Evolutionary conservation across 2,113 vertebrate species (phyloP).

Genomic region (Campylorhamphus procurvoides): DNA sequence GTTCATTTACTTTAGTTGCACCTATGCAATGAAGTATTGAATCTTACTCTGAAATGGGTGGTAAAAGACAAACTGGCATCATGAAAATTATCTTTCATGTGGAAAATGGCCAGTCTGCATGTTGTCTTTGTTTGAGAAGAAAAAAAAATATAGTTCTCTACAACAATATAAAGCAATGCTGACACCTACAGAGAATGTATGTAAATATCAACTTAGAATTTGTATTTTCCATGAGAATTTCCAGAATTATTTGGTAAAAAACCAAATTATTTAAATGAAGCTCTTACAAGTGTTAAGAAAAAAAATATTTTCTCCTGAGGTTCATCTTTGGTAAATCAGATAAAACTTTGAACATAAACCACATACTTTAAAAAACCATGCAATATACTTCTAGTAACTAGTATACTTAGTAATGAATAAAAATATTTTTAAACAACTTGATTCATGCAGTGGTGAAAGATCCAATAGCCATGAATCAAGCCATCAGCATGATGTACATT

Average conservation of each 20-base stretch:
- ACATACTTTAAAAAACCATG: neutral
- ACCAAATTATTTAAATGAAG: neutral
- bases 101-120: neutral
- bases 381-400: neutral
- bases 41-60: neutral
- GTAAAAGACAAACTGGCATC: neutral
- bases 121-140: slow-evolving; percentile 37
- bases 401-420: neutral
- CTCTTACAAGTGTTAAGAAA: neutral
- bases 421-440: neutral
- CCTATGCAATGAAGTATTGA: neutral
- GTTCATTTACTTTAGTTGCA: neutral
- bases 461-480: neutral
- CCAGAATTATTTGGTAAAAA: neutral
- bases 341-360: neutral
- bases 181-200: slow-evolving; percentile 75
- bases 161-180: slow-evolving; percentile 72
- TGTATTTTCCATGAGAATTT: neutral
- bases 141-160: slow-evolving; percentile 51
- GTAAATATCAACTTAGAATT: slow-evolving; percentile 64
- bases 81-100: neutral
- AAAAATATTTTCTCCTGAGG: neutral
- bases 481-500: neutral
- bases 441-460: neutral
- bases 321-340: neutral